Evolutionary conservation across 2,888 invertebrate species (phyloP), one percentile per base, ranked within the genome.

Genomic region (Arrhopalites spinosus): DNA sequence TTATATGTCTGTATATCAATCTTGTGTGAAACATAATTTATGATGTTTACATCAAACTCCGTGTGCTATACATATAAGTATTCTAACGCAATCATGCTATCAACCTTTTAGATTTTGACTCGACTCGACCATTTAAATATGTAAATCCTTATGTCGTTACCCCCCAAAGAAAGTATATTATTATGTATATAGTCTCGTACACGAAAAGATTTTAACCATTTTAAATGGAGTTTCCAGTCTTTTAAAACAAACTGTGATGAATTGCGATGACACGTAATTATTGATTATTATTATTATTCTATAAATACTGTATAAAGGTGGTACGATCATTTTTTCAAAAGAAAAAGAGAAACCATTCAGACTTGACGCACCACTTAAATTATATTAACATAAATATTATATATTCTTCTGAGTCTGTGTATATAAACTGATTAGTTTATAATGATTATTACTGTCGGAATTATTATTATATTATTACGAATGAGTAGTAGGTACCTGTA

Each of bases 241-340:
- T 45, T 61, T 63, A 63, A 61, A 61, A 36, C 30, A 61, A 59
- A 72, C 72, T 72, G 72, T 72, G 72, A 72, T 72, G 45, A 59
- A 61, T 66, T 66, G 72, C 72, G 45, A 72, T 72, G 72, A 61
- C 43, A 59, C 53, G 2, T 13, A 23, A 61, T 63, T 63, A 63
- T 29, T 63, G 20, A 63, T 63, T 29, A 25, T 17, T 63, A 45
- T 50, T 8, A 50, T n/a, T 50, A 36, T 36, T 36, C 36, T 3
- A 36, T 36, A 36, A 36, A n/a, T n/a, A n/a, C n/a, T 15, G 15
- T 50, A 50, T 20, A 50, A 50, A 15, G 15, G 15, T 45, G 45
- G 45, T 45, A 11, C 20, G 50, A 50, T 50, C 50, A 50, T 2
- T 50, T 50, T 15, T n/a, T 50, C 50, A 17, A 50, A 50, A 20